Conservation (phyloP, 92 coral and sea anemone genomes). For the Diadumene lineata region DNA sequence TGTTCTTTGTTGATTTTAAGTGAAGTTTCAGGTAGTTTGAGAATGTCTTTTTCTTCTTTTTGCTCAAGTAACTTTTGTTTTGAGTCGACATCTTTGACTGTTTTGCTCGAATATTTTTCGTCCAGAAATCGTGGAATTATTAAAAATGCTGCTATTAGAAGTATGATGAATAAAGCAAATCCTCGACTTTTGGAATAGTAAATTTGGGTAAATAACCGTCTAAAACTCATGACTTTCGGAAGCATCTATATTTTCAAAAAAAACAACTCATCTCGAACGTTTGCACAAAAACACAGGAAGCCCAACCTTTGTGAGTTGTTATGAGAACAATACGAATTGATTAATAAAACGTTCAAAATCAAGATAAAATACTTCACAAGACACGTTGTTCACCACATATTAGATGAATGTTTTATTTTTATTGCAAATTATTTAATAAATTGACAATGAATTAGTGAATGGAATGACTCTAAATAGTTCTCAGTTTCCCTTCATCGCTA, state of each 20-base stretch:
- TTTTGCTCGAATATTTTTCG: neutral
- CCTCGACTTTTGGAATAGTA: neutral
- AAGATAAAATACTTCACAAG: too few relatives aligned
- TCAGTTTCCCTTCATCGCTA: too few relatives aligned
- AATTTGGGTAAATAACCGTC: neutral
- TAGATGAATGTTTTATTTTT: too few relatives aligned
- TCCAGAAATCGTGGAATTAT: conserved; percentile 18
- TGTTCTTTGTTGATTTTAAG: conserved; percentile 8
- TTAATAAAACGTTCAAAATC: too few relatives aligned
- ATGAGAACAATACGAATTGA: too few relatives aligned
- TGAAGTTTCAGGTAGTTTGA: neutral
- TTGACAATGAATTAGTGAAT: too few relatives aligned
- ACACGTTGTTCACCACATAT: too few relatives aligned
- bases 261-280: neutral
- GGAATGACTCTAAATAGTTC: too few relatives aligned
- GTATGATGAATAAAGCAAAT: neutral
- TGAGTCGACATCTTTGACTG: neutral
- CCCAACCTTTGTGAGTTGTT: too few relatives aligned
- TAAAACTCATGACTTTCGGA: conserved; percentile 5
- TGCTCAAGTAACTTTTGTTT: neutral
- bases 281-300: too few relatives aligned
- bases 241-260: neutral
- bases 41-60: neutral
- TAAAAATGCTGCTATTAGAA: neutral
- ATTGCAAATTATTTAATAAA: too few relatives aligned